Conservation (phyloP, 2,888 invertebrate genomes). For the Heliconius ethilla region DNA sequence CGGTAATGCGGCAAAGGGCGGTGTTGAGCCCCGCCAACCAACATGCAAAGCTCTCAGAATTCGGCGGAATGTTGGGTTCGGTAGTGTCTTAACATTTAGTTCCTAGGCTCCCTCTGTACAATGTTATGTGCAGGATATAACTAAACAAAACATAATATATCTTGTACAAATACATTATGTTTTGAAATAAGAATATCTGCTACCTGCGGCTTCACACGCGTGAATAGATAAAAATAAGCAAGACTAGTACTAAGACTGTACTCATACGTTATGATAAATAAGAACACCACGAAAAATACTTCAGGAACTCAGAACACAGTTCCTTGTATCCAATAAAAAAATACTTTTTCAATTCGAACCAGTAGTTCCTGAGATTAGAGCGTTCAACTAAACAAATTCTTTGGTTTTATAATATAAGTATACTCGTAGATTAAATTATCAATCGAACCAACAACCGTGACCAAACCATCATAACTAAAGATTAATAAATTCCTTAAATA, state of each 20-base stretch:
- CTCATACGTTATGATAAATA: no score
- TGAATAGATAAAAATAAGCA: no score
- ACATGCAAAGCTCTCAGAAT: background rate
- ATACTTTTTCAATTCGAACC: background rate
- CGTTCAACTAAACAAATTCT: background rate
- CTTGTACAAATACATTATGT: no score
- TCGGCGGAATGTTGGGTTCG: background rate
- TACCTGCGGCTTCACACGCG: no score
- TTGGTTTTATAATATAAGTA: background rate
- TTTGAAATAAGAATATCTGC: no score
- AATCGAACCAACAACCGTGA: background rate
- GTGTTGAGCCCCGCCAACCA: background rate
- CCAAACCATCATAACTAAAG: background rate
- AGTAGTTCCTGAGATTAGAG: background rate
- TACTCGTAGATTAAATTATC: background rate
- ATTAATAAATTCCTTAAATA: slow-evolving; percentile 15
- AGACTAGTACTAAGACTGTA: no score
- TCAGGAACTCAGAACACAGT: no score
- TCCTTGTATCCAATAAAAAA: no score
- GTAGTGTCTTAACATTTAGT: background rate
- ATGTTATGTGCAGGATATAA: no score
- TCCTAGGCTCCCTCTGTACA: background rate
- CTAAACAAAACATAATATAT: no score
- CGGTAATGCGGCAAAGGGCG: background rate
- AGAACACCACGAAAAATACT: no score